Base-by-base conservation (phyloP, 2,888 invertebrate species). In the Drosophila melanosoma region DNA sequence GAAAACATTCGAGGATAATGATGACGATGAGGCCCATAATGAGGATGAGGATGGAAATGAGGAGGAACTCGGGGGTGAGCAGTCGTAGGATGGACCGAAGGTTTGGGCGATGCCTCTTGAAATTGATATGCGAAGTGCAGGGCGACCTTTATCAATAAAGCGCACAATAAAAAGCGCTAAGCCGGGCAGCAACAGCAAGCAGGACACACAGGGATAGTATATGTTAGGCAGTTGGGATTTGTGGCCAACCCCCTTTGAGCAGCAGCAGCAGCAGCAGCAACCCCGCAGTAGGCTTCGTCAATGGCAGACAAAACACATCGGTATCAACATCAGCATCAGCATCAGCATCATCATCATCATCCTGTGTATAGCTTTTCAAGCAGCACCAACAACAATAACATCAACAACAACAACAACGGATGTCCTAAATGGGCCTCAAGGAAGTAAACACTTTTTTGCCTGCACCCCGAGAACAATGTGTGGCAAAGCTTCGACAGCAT, bases 1-100 rank as follows among this genome's bases (percentile, higher is more conserved):
- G 91, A 91, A 91, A 91, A 91, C 91, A 91, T 90, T 91, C 84
- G 82, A 79, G 82, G 82, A 85, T 83, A 86, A 86, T 87, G 86
- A 86, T 77, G 84, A 76, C 40, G 70, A 60, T 42, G 57, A 29
- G 20, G 57, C 26, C 23, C 23, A 23, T 3, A 8, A 20, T 33
- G 11, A 3, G 26, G 0, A 35, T 11, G 10, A n/a, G 23, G 35
- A 6, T 12, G 45, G 12, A 1, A 2, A 17, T 15, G 35, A 35
- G 17, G 6, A 36, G 20, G 3, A 20, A 45, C 12, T 20, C 3
- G 45, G 20, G n/a, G 20, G 20, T 42, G 42, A 42, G 42, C 20
- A 6, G 20, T 6, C 20, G 42, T 42, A 10, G 54, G 36, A 26
- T 15, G 54, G 36, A 26, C 11, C 56, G 38, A 36, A 23, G 45